A percentile compares a stretch with the other conserved stretches of the same genome.
phyloP scores from a whole-genome alignment of 2,888 invertebrate species.

The Drosophila maculinotata region DNA sequence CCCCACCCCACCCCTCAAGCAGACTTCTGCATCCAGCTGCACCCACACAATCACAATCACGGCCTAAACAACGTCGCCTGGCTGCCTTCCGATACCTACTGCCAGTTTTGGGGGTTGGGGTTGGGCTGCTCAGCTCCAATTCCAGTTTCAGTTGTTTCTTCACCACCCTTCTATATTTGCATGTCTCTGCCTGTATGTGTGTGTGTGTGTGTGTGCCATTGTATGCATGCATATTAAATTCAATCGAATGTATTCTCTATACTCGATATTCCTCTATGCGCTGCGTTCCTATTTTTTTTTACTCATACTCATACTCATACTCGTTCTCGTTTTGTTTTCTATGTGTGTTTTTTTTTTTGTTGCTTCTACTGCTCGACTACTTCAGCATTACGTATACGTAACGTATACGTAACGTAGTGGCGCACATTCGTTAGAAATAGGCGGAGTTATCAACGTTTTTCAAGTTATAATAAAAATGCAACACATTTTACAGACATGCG shows the following conservation, averaged over 20 bases:
- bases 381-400: conserved; percentile 66
- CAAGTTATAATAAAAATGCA: conserved; percentile 84
- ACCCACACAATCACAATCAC: conserved; percentile 51
- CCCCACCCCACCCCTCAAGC: not conserved
- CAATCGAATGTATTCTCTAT: conserved; percentile 83
- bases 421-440: conserved; percentile 81
- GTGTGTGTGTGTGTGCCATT: conserved; percentile 58
- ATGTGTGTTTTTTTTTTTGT: conserved; percentile 11
- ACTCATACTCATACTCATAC: conserved; percentile 1
- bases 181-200: conserved; percentile 30
- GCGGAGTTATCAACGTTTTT: conserved; percentile 84
- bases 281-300: conserved; percentile 26
- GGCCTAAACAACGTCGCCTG: conserved; percentile 52
- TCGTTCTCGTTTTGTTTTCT: conserved; percentile 14
- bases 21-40: conserved; percentile 32
- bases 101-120: conserved; percentile 13
- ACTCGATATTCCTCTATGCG: conserved; percentile 58
- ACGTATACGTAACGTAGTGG: conserved; percentile 52
- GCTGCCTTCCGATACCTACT: conserved; percentile 23
- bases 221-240: conserved; percentile 84
- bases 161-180: conserved; percentile 27
- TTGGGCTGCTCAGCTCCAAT: conserved; percentile 9
- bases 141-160: conserved; percentile 21
- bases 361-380: conserved; percentile 20
- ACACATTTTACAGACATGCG: conserved; percentile 80